Evolutionary conservation across 1,140 invertebrate genomes (phyloP).

Genomic region (Brachionus rubens): DNA sequence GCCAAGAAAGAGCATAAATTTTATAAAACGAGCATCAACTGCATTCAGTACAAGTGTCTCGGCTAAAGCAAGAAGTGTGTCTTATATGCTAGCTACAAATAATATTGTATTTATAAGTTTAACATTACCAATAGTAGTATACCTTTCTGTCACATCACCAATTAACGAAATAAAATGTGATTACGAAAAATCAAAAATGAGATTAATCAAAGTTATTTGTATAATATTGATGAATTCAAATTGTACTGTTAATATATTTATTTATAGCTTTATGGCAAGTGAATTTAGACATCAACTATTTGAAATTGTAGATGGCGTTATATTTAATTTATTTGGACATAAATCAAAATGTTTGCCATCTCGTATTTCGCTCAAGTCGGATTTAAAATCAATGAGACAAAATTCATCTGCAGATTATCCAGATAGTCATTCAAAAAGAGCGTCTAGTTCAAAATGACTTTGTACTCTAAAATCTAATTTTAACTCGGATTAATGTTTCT

Average conservation of each 20-base stretch:
- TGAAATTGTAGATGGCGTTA: neutral
- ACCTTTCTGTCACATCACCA: neutral
- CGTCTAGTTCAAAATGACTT: conserved; percentile 16
- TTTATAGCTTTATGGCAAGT: conserved; percentile 42
- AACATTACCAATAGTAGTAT: conserved; percentile 44
- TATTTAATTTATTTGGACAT: neutral
- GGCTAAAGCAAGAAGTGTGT: conserved; percentile 12
- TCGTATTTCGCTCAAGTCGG: neutral
- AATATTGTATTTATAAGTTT: conserved; percentile 47
- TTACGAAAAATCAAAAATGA: neutral
- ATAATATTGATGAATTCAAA: conserved; percentile 47
- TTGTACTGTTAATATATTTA: conserved; percentile 41
- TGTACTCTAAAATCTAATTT: neutral
- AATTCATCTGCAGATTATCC: neutral
- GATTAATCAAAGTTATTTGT: conserved; percentile 43
- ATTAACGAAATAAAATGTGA: neutral
- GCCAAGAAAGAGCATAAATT: neutral
- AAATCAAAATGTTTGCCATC: neutral
- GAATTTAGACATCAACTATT: conserved; percentile 45
- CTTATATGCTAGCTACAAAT: conserved; percentile 22
- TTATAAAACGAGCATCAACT: neutral
- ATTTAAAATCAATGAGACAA: neutral
- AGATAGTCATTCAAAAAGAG: conserved; percentile 22
- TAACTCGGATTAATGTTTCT: neutral
- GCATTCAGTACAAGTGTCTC: neutral